Evolutionary conservation across 2,797 vertebrate species (phyloP), one percentile per base, ranked within the genome.

Genomic region (Buceros bicornis): DNA sequence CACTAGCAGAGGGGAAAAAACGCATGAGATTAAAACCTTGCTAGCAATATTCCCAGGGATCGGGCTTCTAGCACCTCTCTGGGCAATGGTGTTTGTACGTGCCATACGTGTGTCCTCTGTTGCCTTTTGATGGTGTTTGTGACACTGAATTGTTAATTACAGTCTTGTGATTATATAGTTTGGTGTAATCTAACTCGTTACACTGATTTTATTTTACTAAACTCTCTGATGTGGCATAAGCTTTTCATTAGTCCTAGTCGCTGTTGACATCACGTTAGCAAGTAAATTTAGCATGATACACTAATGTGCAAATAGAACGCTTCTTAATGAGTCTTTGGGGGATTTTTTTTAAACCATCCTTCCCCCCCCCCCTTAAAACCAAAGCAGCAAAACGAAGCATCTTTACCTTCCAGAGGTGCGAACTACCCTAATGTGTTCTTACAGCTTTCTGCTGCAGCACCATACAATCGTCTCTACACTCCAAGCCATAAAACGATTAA

Each of bases 321-420:
- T 74, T 87, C 90, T 95, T 98, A 98, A 98, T 98, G 97, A 97
- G 96, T 67, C 98, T 97, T 93, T 11, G 31, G 97, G 95, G 98
- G 78, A 94, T 97, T 95, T 94, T 94, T 91, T 96, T 92, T 94
- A 95, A 87, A 95, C 96, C 85, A 81, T 70, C 7, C 16, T 19
- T 51, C 61, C 62, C 2, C 11, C 10, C 13, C 2, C 15, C 20
- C 16, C 18, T 96, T 95, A 71, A 88, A 93, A 95, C 25, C 31
- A 58, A 74, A 92, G 77, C 82, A 90, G 42, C 50, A 86, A 74
- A 37, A 78, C 1, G 22, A 84, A 89, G 76, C 56, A 85, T 57
- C 67, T 89, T 87, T 89, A 85, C 58, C 60, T 77, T 88, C 79
- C 33, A 54, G 84, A 92, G 51, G 87, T 81, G 72, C 57, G 74